phyloP scores from a whole-genome alignment of 2,113 vertebrate species.

The Catagonus wagneri region DNA sequence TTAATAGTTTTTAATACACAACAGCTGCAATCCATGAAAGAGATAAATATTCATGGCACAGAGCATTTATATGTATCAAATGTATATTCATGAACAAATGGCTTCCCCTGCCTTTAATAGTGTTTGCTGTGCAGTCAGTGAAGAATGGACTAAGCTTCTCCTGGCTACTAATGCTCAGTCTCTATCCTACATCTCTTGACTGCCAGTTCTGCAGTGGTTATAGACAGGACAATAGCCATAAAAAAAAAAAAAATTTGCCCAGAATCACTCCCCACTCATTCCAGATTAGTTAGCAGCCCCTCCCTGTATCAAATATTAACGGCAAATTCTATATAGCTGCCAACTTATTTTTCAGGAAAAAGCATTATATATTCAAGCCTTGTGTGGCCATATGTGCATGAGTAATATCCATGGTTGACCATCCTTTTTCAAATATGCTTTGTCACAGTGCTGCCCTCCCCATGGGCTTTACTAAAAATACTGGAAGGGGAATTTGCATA shows the following conservation, averaged over 20 bases:
- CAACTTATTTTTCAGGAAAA: conserved; percentile 47
- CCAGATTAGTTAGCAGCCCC: neutral
- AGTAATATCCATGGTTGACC: conserved; percentile 56
- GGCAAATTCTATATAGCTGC: conserved; percentile 35
- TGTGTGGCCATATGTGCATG: neutral
- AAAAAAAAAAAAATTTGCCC: conserved; percentile 1
- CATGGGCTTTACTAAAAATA: neutral
- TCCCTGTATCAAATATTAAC: conserved; percentile 23
- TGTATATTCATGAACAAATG: conserved; percentile 82
- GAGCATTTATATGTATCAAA: conserved; percentile 79
- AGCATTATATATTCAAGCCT: conserved; percentile 28
- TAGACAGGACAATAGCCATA: conserved; percentile 32
- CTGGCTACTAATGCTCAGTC: conserved; percentile 17
- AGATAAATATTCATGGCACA: conserved; percentile 84
- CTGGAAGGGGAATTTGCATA: conserved; percentile 56
- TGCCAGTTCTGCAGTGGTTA: neutral
- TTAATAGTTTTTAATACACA: conserved; percentile 82
- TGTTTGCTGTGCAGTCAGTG: conserved; percentile 54
- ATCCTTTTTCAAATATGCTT: conserved; percentile 66
- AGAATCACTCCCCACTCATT: neutral
- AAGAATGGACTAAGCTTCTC: conserved; percentile 65
- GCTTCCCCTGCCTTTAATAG: conserved; percentile 68
- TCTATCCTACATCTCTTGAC: neutral
- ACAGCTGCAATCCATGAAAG: conserved; percentile 82
- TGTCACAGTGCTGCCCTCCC: conserved; percentile 40